These are phyloP conservation scores for Agelaius tricolor DNA, from an alignment of 2,113 vertebrate species.

Conservation along the genomic window DNA sequence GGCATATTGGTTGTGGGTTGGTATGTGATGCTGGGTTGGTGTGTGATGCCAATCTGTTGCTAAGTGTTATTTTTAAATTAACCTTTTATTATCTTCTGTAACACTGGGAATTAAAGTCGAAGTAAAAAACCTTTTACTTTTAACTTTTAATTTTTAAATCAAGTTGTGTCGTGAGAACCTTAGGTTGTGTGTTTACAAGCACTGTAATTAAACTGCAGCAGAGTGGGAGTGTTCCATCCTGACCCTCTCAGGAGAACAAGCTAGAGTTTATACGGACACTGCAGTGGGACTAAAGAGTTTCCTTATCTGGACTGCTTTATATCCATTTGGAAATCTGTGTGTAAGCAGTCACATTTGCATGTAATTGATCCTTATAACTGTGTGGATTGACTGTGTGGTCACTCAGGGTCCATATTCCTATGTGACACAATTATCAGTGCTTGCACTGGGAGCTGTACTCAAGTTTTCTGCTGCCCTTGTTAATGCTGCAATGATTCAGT, in stretches of 20 bases:
- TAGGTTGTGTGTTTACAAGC: background rate
- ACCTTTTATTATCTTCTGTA: background rate
- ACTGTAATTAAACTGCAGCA: background rate
- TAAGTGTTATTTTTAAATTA: background rate
- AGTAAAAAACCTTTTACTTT: accelerated
- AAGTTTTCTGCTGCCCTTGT: background rate
- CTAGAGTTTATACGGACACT: background rate
- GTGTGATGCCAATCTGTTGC: background rate
- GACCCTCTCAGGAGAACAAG: background rate
- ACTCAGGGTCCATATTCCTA: background rate
- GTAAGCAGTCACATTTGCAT: background rate
- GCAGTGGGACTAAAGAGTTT: background rate
- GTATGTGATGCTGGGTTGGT: background rate
- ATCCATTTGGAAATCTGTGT: background rate
- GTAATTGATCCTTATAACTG: no score
- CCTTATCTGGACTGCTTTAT: background rate
- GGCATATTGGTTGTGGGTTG: background rate
- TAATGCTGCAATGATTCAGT: background rate
- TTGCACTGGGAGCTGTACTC: background rate
- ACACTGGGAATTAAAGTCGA: background rate
- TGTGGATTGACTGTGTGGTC: background rate
- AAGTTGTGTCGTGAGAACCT: background rate
- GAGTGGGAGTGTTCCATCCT: background rate
- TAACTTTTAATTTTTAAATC: background rate
- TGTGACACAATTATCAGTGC: background rate